A percentile compares a stretch with the other conserved stretches of the same genome.
These are phyloP conservation scores for Acanthochromis polyacanthus DNA, from an alignment of 2,113 vertebrate genomes.

Conservation along the genomic window DNA sequence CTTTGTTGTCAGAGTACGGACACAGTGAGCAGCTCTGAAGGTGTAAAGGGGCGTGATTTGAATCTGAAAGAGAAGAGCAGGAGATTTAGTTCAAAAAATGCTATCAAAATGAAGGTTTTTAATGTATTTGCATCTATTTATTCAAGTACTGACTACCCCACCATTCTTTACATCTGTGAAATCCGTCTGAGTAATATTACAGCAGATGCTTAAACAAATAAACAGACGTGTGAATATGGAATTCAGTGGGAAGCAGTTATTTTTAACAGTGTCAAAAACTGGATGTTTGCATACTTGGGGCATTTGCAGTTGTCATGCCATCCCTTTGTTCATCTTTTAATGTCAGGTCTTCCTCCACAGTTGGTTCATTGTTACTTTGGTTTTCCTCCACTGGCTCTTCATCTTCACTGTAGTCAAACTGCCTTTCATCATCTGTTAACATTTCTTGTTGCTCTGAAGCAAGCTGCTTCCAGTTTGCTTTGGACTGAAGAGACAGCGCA, in stretches of 20 bases:
- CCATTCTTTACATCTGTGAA: not conserved
- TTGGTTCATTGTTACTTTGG: too few species aligned
- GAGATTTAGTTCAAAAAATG: not conserved
- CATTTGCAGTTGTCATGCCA: not conserved
- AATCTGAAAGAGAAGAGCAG: conserved; percentile 32
- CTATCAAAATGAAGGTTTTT: too few species aligned
- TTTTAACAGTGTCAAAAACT: not conserved
- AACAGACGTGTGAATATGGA: not conserved
- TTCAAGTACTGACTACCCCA: too few species aligned
- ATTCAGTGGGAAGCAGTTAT: not conserved
- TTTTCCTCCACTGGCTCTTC: not conserved
- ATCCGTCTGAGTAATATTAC: not conserved
- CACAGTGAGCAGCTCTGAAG: conserved; percentile 31
- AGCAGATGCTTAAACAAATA: not conserved
- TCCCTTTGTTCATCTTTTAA: not conserved
- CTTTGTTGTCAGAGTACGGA: conserved; percentile 9
- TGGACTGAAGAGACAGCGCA: conserved; percentile 16
- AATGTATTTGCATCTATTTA: too few species aligned
- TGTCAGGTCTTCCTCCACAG: conserved; percentile 4
- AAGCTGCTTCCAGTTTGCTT: not conserved
- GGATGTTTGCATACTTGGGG: conserved; percentile 5
- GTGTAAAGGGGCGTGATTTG: not conserved
- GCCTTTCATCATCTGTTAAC: not conserved
- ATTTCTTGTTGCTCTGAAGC: not conserved
- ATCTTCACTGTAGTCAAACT: not conserved